phyloP scores from a whole-genome alignment of 2,797 vertebrate species.

The Dermochelys coriacea region DNA sequence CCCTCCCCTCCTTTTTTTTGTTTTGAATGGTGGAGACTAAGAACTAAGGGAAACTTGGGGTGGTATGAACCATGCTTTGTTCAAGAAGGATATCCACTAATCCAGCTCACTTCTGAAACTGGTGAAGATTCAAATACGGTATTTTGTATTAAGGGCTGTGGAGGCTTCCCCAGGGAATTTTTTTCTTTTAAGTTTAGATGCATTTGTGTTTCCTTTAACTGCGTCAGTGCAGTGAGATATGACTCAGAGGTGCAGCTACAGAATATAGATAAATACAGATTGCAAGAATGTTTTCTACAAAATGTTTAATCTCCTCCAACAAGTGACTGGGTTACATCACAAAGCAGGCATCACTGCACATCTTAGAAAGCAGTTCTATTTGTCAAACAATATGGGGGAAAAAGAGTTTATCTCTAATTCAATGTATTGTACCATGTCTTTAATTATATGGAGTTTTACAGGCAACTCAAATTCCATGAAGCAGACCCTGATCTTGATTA shows the following conservation, averaged over 20 bases:
- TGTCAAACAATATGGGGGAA: neutral
- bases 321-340: neutral
- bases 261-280: neutral
- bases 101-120: neutral
- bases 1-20: accelerated
- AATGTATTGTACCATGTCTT: neutral
- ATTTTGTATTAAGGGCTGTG: neutral
- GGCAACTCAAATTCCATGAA: neutral
- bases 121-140: neutral
- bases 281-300: neutral
- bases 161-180: neutral
- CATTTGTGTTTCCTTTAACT: neutral
- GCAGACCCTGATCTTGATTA: neutral
- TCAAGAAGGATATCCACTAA: neutral
- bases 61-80: neutral
- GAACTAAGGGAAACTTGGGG: neutral
- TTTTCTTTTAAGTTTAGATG: neutral
- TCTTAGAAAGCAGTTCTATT: neutral
- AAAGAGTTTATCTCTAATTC: neutral
- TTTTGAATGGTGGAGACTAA: neutral
- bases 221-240: neutral
- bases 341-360: neutral
- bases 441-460: accelerated
- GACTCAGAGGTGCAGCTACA: neutral
- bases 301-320: neutral